Evolutionary conservation across 2,797 vertebrate genomes (phyloP).

Genomic region (Epinephelus awoara): DNA sequence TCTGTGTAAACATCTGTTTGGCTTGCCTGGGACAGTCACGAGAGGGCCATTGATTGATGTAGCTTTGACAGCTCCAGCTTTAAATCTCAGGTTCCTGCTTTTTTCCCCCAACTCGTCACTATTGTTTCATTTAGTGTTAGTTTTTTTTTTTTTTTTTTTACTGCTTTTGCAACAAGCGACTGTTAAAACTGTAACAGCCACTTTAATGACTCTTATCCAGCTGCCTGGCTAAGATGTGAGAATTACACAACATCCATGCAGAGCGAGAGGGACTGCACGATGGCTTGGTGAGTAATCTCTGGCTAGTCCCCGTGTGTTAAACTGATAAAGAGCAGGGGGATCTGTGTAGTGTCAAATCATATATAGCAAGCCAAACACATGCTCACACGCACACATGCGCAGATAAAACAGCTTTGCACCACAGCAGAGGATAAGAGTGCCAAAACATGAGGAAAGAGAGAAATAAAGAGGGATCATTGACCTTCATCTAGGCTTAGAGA

Average conservation of each 20-base stretch:
- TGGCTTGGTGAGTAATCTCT: conserved; percentile 79
- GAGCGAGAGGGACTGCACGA: conserved; percentile 46
- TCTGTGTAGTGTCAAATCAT: conserved; percentile 82
- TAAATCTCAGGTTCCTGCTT: conserved; percentile 19
- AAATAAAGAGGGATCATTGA: conserved; percentile 48
- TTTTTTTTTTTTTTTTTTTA: background rate
- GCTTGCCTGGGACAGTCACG: conserved; percentile 36
- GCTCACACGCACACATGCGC: conserved; percentile 15
- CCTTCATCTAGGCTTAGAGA: conserved; percentile 44
- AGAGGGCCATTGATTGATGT: conserved; percentile 45
- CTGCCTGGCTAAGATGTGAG: conserved; percentile 41
- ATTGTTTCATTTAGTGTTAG: background rate
- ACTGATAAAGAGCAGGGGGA: conserved; percentile 77
- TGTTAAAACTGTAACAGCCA: conserved; percentile 20
- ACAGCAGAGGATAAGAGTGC: conserved; percentile 18
- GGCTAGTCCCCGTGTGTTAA: conserved; percentile 65
- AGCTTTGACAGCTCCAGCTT: conserved; percentile 17
- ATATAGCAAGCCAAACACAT: conserved; percentile 60
- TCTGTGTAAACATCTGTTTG: conserved; percentile 64
- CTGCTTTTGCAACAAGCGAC: conserved; percentile 20
- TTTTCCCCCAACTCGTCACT: conserved; percentile 1
- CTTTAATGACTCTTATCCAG: conserved; percentile 43
- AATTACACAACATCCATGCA: conserved; percentile 52
- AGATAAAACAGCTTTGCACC: conserved; percentile 53
- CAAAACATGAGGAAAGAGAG: conserved; percentile 35